These are phyloP conservation scores for Melanocharis versteri DNA, from an alignment of 2,113 vertebrate genomes.

Conservation along the genomic window DNA sequence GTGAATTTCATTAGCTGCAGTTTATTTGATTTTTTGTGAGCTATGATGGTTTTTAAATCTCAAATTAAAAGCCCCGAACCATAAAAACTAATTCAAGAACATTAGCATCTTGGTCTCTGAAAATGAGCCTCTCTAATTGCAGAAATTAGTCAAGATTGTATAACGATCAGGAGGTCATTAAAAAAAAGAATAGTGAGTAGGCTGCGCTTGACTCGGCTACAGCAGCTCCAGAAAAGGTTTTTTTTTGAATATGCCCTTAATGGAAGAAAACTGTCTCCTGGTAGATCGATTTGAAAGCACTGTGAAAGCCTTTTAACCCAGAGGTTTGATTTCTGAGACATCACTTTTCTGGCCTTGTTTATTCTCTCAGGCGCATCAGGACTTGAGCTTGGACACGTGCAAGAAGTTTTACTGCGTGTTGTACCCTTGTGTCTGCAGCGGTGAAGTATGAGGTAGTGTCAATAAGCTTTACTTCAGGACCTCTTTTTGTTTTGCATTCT, in stretches of 20 bases:
- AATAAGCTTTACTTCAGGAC: not conserved
- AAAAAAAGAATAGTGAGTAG: conserved; percentile 21
- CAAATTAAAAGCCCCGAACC: conserved; percentile 76
- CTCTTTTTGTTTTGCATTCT: conserved; percentile 47
- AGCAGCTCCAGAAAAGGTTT: not conserved
- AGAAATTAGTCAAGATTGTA: conserved; percentile 76
- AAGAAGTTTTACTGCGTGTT: not conserved
- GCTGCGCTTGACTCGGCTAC: not conserved
- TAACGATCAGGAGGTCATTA: conserved; percentile 71
- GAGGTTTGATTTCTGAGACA: not conserved
- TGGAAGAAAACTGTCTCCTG: not conserved
- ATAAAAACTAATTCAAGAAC: conserved; percentile 77
- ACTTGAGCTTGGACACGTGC: not conserved
- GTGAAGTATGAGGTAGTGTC: conserved; percentile 23
- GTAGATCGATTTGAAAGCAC: not conserved
- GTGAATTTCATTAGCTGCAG: conserved; percentile 79
- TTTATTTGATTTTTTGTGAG: conserved; percentile 78
- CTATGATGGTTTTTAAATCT: conserved; percentile 79
- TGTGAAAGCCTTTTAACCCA: not conserved
- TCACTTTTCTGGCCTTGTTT: not conserved
- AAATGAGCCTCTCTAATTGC: conserved; percentile 72
- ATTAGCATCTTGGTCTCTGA: conserved; percentile 69
- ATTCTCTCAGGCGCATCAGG: not conserved
- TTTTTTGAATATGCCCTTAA: not conserved
- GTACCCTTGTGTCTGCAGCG: not conserved